A percentile compares a stretch with the other conserved stretches of the same genome.
phyloP scores from a whole-genome alignment of 1,140 invertebrate genomes.

The Drosophila quadrilineata region DNA sequence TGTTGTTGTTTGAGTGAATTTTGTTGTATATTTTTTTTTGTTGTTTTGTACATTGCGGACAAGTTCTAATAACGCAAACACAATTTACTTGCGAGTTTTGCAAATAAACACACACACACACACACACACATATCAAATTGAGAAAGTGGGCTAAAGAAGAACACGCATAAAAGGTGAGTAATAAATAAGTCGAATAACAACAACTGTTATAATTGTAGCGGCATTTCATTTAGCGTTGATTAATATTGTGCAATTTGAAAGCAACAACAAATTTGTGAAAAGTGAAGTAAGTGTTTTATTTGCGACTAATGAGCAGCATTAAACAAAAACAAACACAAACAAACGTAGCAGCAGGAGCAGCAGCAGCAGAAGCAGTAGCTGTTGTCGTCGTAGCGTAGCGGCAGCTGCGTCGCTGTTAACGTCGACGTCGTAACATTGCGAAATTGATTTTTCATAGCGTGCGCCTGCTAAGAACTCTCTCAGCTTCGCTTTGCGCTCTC shows the following conservation, averaged over 20 bases:
- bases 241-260: slow-evolving; percentile 29
- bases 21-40: slow-evolving; percentile 16
- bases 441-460: slow-evolving; percentile 78
- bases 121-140: slow-evolving; percentile 35
- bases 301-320: slow-evolving; percentile 33
- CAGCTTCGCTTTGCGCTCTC: background rate
- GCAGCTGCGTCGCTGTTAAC: slow-evolving; percentile 22
- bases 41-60: slow-evolving; percentile 9
- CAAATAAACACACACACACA: slow-evolving; percentile 15
- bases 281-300: background rate
- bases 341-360: slow-evolving; percentile 45
- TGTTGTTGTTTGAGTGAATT: slow-evolving; percentile 9
- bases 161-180: slow-evolving; percentile 32
- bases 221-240: slow-evolving; percentile 7
- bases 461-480: slow-evolving; percentile 21
- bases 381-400: background rate
- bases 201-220: background rate
- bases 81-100: background rate
- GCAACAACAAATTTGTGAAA: too few species aligned
- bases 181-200: slow-evolving; percentile 9
- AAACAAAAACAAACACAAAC: slow-evolving; percentile 25
- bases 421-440: slow-evolving; percentile 69
- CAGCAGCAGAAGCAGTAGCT: slow-evolving; percentile 3
- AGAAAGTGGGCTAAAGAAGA: slow-evolving; percentile 40
- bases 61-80: background rate